A percentile compares a stretch with the other conserved stretches of the same genome.
Evolutionary conservation across 2,113 vertebrate species (phyloP).

Genomic region (Corythornis cristatus): DNA sequence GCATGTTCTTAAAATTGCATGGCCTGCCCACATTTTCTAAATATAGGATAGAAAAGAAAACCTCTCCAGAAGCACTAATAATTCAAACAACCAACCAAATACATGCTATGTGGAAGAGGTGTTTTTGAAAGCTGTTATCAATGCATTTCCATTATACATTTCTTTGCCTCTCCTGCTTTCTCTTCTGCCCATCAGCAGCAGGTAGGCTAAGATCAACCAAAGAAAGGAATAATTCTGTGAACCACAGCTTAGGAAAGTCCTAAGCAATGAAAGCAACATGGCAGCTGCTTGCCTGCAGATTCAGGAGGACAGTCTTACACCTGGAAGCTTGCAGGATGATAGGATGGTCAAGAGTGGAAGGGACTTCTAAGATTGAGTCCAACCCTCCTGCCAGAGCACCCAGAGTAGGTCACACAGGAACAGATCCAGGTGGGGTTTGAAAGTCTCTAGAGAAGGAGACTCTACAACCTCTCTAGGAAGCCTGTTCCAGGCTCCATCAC

Average conservation of each 20-base stretch:
- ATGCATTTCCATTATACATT: not conserved
- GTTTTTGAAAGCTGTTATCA: not conserved
- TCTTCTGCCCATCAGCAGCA: not conserved
- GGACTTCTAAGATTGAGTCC: not conserved
- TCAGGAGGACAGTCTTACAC: not conserved
- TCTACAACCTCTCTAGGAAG: too few relatives aligned
- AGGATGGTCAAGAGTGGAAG: too few relatives aligned
- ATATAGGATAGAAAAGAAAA: constrained; percentile 18
- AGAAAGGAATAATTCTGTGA: not conserved
- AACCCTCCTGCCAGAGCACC: too few relatives aligned
- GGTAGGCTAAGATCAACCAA: not conserved
- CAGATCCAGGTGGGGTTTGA: too few relatives aligned
- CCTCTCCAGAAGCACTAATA: constrained; percentile 14
- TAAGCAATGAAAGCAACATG: not conserved
- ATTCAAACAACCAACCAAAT: not conserved
- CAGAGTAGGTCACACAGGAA: too few relatives aligned
- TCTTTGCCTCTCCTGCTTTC: not conserved
- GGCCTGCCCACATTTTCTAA: constrained; percentile 48
- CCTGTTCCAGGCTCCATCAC: too few relatives aligned
- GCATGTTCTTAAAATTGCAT: constrained; percentile 13
- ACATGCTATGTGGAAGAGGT: not conserved
- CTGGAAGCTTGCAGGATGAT: not conserved
- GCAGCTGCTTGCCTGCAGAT: not conserved
- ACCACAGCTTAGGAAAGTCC: not conserved
- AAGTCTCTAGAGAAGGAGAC: too few relatives aligned